Evolutionary conservation across 2,113 vertebrate species (phyloP).

Genomic region (Gopherus evgoodei): DNA sequence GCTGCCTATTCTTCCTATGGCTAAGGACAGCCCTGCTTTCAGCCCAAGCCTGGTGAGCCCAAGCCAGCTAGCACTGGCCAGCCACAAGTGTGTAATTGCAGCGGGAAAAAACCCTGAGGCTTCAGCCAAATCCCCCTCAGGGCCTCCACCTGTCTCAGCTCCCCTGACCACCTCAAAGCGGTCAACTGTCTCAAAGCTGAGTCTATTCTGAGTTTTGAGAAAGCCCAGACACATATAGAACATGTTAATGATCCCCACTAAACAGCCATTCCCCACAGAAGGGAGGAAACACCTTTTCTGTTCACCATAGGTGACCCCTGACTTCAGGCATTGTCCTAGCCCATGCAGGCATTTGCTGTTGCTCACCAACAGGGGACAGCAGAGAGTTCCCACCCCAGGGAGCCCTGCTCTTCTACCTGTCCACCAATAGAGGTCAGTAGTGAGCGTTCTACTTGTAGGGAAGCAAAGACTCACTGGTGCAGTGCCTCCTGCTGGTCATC

Average conservation of each 20-base stretch:
- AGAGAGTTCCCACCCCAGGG: neutral
- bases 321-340: neutral
- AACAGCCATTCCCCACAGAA: neutral
- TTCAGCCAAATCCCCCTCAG: too few species aligned
- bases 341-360: neutral
- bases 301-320: neutral
- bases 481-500: too few species aligned
- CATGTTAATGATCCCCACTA: neutral
- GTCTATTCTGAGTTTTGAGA: neutral
- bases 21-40: too few species aligned
- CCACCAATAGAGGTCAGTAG: neutral
- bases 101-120: too few species aligned
- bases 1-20: too few species aligned
- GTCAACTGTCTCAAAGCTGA: neutral
- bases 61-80: too few species aligned
- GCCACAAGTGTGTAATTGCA: neutral
- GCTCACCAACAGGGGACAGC: neutral
- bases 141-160: neutral
- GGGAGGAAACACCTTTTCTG: neutral
- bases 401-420: neutral
- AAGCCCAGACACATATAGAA: neutral
- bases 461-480: too few species aligned
- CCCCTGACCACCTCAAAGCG: neutral
- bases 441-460: neutral
- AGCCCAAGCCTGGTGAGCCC: too few species aligned